Evolutionary conservation across 2,113 vertebrate genomes (phyloP).

Genomic region (Scomber scombrus): DNA sequence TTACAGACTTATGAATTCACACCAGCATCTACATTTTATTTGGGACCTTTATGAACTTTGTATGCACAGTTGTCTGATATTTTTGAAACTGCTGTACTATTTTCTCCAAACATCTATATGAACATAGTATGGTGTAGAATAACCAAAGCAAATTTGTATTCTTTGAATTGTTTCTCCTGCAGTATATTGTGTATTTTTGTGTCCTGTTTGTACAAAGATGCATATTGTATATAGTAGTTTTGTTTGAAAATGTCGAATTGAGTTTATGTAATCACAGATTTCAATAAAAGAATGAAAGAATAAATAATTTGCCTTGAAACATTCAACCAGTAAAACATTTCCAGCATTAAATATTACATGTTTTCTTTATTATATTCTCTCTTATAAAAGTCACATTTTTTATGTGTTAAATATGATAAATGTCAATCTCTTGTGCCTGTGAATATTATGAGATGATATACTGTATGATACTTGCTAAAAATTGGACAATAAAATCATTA

Average conservation of each 20-base stretch:
- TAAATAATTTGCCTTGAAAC: not conserved
- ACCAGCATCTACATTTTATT: not conserved
- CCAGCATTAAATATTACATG: constrained; percentile 3
- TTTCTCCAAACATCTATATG: not conserved
- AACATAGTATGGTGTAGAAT: constrained; percentile 6
- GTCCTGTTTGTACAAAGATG: constrained; percentile 51
- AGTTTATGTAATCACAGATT: not conserved
- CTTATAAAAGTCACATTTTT: not conserved
- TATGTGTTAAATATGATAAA: constrained; percentile 9
- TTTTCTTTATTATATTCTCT: constrained; percentile 9
- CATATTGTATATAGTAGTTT: constrained; percentile 59
- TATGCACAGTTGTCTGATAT: not conserved
- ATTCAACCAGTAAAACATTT: constrained; percentile 5
- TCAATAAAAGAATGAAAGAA: not conserved
- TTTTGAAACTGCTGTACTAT: constrained; percentile 25
- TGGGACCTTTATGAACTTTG: not conserved
- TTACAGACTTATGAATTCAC: not conserved
- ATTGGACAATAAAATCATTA: constrained; percentile 33
- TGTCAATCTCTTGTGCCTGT: constrained; percentile 4
- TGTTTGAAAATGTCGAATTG: not conserved
- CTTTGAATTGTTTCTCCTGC: constrained; percentile 5
- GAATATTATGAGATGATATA: not conserved
- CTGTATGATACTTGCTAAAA: not conserved
- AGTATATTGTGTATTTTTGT: constrained; percentile 9
- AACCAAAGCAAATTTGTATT: constrained; percentile 14